phyloP scores from a whole-genome alignment of 1,140 invertebrate species.

The Saccostrea glomerata region DNA sequence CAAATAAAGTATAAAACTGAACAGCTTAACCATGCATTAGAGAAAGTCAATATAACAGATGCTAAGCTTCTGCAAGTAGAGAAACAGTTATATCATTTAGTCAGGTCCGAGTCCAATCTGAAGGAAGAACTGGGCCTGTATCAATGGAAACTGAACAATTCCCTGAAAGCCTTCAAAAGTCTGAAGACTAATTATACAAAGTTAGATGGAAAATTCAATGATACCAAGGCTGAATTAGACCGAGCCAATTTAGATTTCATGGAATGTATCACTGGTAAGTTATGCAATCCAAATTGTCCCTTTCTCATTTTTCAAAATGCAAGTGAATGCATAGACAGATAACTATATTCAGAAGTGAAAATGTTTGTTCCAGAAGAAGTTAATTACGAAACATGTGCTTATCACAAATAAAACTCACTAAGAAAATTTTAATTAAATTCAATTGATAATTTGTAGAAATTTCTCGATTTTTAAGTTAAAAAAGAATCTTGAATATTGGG shows the following conservation, averaged over 20 bases:
- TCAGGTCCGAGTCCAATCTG: slow-evolving; percentile 67
- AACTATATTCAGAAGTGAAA: too few relatives aligned
- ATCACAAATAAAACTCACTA: too few relatives aligned
- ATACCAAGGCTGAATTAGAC: slow-evolving; percentile 49
- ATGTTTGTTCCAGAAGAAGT: too few relatives aligned
- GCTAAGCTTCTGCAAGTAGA: slow-evolving; percentile 55
- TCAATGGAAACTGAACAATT: slow-evolving; percentile 59
- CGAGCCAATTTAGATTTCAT: slow-evolving; percentile 66
- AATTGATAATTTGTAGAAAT: too few relatives aligned
- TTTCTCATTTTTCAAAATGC: too few relatives aligned
- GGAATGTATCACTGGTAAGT: slow-evolving; percentile 67
- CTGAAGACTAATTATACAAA: slow-evolving; percentile 51
- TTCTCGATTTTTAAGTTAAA: too few relatives aligned
- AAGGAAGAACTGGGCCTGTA: slow-evolving; percentile 66
- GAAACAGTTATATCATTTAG: slow-evolving; percentile 60
- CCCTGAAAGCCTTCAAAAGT: slow-evolving; percentile 39
- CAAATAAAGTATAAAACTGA: slow-evolving; percentile 65
- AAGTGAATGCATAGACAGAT: too few relatives aligned
- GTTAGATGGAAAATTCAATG: slow-evolving; percentile 51
- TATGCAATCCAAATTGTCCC: too few relatives aligned
- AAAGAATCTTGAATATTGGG: too few relatives aligned
- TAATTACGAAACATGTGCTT: too few relatives aligned
- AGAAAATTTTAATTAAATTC: too few relatives aligned
- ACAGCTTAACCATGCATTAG: slow-evolving; percentile 51
- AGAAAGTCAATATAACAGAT: slow-evolving; percentile 56